A percentile compares a stretch with the other conserved stretches of the same genome.
These are phyloP conservation scores for Mustela lutreola DNA, from an alignment of 2,113 vertebrate species.

Conservation along the genomic window DNA sequence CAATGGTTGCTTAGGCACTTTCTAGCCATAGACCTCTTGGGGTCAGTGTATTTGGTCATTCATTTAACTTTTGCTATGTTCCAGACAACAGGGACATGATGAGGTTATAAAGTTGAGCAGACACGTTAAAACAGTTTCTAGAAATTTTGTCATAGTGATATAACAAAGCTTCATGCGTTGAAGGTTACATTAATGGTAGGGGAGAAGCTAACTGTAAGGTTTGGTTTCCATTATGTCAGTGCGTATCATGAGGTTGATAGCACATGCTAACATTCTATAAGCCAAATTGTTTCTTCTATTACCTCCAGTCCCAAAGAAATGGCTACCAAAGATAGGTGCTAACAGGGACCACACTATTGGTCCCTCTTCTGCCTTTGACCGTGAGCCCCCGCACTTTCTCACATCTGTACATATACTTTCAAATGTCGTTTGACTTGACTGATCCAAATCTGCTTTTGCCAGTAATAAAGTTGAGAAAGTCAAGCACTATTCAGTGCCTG, in stretches of 20 bases:
- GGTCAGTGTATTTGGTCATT: neutral
- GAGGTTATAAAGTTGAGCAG: constrained; percentile 26
- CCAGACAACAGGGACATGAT: neutral
- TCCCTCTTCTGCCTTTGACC: too few relatives aligned
- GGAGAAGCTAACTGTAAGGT: neutral
- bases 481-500: neutral
- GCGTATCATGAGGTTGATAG: neutral
- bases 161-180: neutral
- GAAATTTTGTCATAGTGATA: constrained; percentile 8
- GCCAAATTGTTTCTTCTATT: neutral
- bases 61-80: constrained; percentile 5
- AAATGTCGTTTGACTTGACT: neutral
- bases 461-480: neutral
- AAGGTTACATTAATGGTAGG: neutral
- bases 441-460: neutral
- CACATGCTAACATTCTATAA: neutral
- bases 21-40: neutral
- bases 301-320: neutral
- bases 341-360: neutral
- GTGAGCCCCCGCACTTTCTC: neutral
- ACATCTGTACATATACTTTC: neutral
- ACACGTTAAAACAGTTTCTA: neutral
- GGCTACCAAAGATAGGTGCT: neutral
- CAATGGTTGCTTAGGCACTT: neutral
- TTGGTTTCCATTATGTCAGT: neutral